A percentile compares a stretch with the other conserved stretches of the same genome.
Evolutionary conservation across 2,888 invertebrate genomes (phyloP).

Genomic region (Tetramorium bicarinatum): DNA sequence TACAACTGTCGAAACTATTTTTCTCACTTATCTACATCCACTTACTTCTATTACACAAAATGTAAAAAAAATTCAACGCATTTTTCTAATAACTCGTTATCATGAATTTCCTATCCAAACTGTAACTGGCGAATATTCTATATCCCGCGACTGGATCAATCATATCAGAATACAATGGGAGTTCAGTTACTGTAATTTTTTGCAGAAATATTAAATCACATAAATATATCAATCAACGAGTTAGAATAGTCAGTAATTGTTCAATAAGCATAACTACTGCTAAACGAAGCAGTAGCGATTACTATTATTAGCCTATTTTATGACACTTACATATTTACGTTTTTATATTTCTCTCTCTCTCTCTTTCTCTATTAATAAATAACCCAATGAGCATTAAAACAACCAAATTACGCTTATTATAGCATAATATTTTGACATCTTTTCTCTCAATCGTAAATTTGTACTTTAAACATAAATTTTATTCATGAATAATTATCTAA

Average conservation of each 20-base stretch:
- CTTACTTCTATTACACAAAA: neutral
- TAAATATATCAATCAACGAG: neutral
- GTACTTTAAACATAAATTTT: neutral
- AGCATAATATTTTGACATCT: neutral
- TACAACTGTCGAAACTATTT: neutral
- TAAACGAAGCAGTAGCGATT: conserved; percentile 22
- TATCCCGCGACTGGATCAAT: neutral
- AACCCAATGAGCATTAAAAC: neutral
- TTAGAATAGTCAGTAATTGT: conserved; percentile 30
- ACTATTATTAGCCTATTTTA: conserved; percentile 29
- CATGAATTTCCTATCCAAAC: neutral
- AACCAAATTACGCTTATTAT: neutral
- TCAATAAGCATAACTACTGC: conserved; percentile 13
- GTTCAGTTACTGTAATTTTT: neutral
- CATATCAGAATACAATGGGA: neutral
- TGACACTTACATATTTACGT: conserved; percentile 12
- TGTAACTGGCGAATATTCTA: neutral
- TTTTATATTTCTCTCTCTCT: conserved; percentile 14
- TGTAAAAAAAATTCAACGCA: neutral
- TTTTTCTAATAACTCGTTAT: neutral
- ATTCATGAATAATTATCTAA: neutral
- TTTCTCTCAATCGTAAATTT: neutral
- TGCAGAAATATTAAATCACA: conserved; percentile 8
- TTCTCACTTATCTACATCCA: neutral
- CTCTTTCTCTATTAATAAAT: neutral